Conservation (phyloP, 1,140 invertebrate species). For the Diachasma alloeum region DNA sequence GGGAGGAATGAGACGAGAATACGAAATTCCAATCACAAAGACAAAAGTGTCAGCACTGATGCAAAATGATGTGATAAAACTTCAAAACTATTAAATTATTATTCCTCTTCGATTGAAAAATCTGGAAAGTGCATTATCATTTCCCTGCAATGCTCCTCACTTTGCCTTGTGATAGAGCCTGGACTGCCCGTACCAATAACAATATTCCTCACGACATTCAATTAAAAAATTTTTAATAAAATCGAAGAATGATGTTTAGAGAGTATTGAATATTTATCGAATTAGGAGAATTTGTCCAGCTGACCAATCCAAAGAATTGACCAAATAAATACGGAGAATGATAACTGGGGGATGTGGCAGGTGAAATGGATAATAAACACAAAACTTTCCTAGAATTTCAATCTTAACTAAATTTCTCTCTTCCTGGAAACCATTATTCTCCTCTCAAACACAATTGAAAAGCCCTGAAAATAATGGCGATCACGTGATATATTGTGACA, state of each 20-base stretch:
- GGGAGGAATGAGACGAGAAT: slow-evolving; percentile 15
- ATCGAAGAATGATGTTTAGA: slow-evolving; percentile 19
- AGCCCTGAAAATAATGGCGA: slow-evolving; percentile 42
- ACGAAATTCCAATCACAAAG: slow-evolving; percentile 34
- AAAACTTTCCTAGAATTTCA: slow-evolving; percentile 23
- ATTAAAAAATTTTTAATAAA: slow-evolving; percentile 23
- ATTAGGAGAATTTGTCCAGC: slow-evolving; percentile 57
- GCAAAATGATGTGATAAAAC: slow-evolving; percentile 24
- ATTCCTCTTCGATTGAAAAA: slow-evolving; percentile 26
- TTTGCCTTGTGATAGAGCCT: slow-evolving; percentile 64
- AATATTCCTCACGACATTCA: background rate
- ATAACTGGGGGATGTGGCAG: slow-evolving; percentile 56
- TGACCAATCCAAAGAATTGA: slow-evolving; percentile 66
- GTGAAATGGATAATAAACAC: slow-evolving; percentile 25
- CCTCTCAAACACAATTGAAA: background rate
- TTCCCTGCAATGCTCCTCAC: slow-evolving; percentile 55
- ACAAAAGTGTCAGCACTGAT: slow-evolving; percentile 5
- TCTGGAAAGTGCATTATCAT: slow-evolving; percentile 31
- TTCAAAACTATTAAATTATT: slow-evolving; percentile 16
- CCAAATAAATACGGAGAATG: slow-evolving; percentile 61
- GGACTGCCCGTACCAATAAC: slow-evolving; percentile 46
- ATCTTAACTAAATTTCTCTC: background rate
- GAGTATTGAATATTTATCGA: slow-evolving; percentile 39
- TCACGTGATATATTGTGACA: slow-evolving; percentile 55
- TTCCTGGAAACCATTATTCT: background rate